These are phyloP conservation scores for Argyrosomus regius DNA, from an alignment of 2,797 vertebrate genomes.

Conservation along the genomic window DNA sequence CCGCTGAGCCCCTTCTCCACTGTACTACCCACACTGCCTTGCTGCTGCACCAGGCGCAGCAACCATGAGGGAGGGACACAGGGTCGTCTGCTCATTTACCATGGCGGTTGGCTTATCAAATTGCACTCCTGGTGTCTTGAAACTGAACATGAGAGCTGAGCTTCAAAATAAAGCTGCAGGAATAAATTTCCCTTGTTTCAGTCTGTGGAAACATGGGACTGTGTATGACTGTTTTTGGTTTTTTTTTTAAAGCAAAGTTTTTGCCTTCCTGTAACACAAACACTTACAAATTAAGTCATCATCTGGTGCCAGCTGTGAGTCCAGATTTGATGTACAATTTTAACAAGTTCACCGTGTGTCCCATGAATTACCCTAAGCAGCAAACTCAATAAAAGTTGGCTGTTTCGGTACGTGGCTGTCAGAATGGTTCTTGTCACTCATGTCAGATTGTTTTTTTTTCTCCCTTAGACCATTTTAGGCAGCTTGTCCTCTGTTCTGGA, in stretches of 20 bases:
- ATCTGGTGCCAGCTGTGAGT: conserved; percentile 76
- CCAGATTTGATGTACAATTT: conserved; percentile 80
- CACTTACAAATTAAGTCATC: conserved; percentile 65
- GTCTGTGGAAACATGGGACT: conserved; percentile 31
- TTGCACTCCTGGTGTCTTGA: conserved; percentile 71
- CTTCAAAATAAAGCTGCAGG: conserved; percentile 68
- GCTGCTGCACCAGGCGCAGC: conserved; percentile 54
- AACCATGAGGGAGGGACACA: conserved; percentile 74
- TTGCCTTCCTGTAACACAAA: conserved; percentile 36
- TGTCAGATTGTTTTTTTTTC: conserved; percentile 64
- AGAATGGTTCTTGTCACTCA: conserved; percentile 78
- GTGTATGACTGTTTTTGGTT: conserved; percentile 43
- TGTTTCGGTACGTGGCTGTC: conserved; percentile 78
- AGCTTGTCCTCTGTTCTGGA: conserved; percentile 78
- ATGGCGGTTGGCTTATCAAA: conserved; percentile 76
- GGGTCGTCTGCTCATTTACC: conserved; percentile 80
- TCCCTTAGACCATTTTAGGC: conserved; percentile 74
- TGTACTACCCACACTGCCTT: conserved; percentile 75
- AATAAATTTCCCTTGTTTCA: conserved; percentile 71
- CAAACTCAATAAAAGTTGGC: conserved; percentile 79
- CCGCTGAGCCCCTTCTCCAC: conserved; percentile 75
- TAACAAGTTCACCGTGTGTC: conserved; percentile 71
- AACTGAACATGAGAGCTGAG: conserved; percentile 62
- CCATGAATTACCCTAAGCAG: conserved; percentile 73
- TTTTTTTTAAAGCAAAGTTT: conserved; percentile 53